Percentiles rank a stretch among this genome's conserved stretches.
Evolutionary conservation across 2,888 invertebrate genomes (phyloP).

Genomic region (Epirrhoe tristata): DNA sequence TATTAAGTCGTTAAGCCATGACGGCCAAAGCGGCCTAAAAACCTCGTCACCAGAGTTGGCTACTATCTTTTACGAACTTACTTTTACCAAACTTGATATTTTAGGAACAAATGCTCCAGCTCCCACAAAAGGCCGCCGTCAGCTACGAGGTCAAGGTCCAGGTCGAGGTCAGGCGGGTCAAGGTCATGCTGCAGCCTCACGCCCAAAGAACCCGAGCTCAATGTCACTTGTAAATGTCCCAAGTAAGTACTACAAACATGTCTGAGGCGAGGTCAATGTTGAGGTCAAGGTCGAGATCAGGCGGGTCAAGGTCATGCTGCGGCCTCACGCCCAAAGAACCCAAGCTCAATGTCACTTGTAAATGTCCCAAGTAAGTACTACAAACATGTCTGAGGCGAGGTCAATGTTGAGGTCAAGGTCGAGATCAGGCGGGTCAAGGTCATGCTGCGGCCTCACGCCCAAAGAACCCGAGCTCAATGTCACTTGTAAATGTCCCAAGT

Average conservation of each 20-base stretch:
- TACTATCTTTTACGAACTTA: no score
- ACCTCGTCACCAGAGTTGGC: no score
- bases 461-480: slow-evolving; percentile 33
- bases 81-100: slow-evolving; percentile 7
- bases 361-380: slow-evolving; percentile 51
- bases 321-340: slow-evolving; percentile 47
- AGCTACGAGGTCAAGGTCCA: slow-evolving; percentile 56
- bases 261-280: neutral
- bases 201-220: slow-evolving; percentile 43
- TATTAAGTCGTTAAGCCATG: no score
- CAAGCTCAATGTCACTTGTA: slow-evolving; percentile 42
- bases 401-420: neutral
- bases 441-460: slow-evolving; percentile 50
- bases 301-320: slow-evolving; percentile 33
- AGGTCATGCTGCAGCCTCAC: slow-evolving; percentile 62
- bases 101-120: slow-evolving; percentile 61
- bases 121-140: slow-evolving; percentile 39
- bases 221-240: slow-evolving; percentile 49
- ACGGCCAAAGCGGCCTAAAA: no score
- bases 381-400: neutral
- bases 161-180: slow-evolving; percentile 57
- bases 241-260: slow-evolving; percentile 44
- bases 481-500: slow-evolving; percentile 52
- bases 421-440: no score
- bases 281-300: no score